Evolutionary conservation across 2,888 invertebrate species (phyloP), one percentile per base, ranked within the genome.

Genomic region (Drosophila melanosoma): DNA sequence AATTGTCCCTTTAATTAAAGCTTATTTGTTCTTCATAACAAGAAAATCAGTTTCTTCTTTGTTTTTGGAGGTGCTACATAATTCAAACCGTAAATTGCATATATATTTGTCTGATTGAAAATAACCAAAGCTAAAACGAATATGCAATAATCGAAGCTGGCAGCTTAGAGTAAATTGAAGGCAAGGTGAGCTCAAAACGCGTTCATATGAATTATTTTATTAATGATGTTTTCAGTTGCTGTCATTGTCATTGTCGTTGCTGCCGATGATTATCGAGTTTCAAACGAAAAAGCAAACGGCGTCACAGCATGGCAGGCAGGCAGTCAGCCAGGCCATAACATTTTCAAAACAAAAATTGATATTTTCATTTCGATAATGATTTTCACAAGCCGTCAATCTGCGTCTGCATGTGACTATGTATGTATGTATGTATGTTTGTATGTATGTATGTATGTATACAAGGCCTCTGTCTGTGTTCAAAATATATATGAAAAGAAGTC

Each of bases 321-420:
- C 35, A 5, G 53, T 17, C 35, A 11, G 32, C 33, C 51, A 51
- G 61, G 48, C 45, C 45, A 65, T 51, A 74, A 60, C 74, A 63
- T 74, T 77, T 79, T 75, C 82, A 65, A 71, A 82, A 72, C 75
- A 72, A 20, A 72, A 20, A 45, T 72, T 85, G 70, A 79, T 85
- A 71, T 85, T 85, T 73, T 76, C 80, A 80, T 82, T 85, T 83
- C 74, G 67, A 83, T 83, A 83, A 80, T 79, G 76, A 80, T 76
- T 80, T 69, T 63, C 58, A n/a, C 40, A 40, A 40, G 11, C 40
- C 40, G 40, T 40, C 40, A 40, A 40, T 40, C n/a, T 40, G 40
- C 10, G 40, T 11, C n/a, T 40, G 40, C 40, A 40, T 40, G 40
- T 40, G 10, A 40, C 12, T 35, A 10, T 17, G 17, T 10, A 38